Conservation (phyloP, 2,797 vertebrate genomes). For the Melanotaenia maccullochi region DNA sequence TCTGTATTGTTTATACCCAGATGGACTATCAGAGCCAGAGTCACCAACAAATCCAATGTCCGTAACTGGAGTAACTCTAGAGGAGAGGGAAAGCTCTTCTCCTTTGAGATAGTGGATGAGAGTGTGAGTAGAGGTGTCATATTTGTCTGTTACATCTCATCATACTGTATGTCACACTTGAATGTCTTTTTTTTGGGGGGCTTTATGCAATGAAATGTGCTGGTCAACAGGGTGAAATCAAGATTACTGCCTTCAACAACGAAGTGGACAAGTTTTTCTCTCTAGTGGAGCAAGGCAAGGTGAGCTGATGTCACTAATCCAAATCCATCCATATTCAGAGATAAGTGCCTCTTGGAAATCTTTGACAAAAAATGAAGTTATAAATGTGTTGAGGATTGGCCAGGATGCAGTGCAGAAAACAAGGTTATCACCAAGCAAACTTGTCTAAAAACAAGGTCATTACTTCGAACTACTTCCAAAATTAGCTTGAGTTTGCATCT, state of each 20-base stretch:
- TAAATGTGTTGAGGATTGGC: conserved; percentile 4
- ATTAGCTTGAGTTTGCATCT: conserved; percentile 15
- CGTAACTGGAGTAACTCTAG: conserved; percentile 95
- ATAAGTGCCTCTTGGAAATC: conserved; percentile 40
- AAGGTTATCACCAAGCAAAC: not conserved
- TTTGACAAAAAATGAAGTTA: conserved; percentile 9
- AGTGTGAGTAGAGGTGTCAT: conserved; percentile 83
- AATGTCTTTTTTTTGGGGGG: conserved; percentile 20
- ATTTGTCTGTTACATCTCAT: conserved; percentile 27
- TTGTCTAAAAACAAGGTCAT: not conserved
- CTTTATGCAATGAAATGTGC: conserved; percentile 25
- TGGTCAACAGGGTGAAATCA: conserved; percentile 92
- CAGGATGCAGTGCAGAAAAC: not conserved
- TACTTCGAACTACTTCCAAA: conserved; percentile 2
- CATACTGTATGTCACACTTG: conserved; percentile 26
- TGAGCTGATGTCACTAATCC: conserved; percentile 71
- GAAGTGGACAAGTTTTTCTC: conserved; percentile 96
- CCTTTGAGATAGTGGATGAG: conserved; percentile 93
- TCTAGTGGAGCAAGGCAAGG: conserved; percentile 95
- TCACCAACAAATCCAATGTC: conserved; percentile 92
- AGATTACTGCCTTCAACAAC: conserved; percentile 94
- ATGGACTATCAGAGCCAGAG: conserved; percentile 93
- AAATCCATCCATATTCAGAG: conserved; percentile 20
- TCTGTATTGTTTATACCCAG: conserved; percentile 68
- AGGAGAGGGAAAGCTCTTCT: conserved; percentile 95